phyloP scores from a whole-genome alignment of 2,113 vertebrate species.

The Malurus cyaneus region DNA sequence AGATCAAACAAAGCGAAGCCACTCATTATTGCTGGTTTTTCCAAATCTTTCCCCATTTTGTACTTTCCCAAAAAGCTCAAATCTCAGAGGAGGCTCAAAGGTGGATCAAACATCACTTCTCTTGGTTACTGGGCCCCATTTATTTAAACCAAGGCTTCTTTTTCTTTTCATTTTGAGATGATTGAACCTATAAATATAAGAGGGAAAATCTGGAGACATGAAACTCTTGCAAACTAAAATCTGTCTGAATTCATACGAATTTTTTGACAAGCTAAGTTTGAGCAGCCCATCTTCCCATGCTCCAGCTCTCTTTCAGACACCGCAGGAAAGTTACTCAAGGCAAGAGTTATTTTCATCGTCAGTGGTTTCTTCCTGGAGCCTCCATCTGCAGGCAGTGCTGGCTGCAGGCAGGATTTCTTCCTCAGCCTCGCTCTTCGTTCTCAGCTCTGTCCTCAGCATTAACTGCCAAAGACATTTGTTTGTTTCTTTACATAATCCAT shows the following conservation, averaged over 20 bases:
- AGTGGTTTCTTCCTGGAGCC: background rate
- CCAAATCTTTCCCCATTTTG: background rate
- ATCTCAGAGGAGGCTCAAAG: background rate
- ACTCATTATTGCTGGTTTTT: background rate
- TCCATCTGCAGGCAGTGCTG: background rate
- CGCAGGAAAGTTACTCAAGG: background rate
- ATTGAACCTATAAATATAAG: background rate
- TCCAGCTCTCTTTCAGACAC: background rate
- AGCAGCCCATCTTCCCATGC: background rate
- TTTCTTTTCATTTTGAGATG: background rate
- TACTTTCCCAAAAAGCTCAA: background rate
- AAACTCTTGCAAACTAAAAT: background rate
- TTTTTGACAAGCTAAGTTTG: background rate
- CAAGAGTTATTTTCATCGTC: background rate
- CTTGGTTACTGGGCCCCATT: background rate
- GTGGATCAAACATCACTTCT: background rate
- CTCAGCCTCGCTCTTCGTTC: background rate
- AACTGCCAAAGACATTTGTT: background rate
- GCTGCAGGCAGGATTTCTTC: background rate
- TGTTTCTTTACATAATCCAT: background rate
- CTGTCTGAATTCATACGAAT: background rate
- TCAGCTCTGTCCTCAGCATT: background rate
- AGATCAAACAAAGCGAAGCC: background rate
- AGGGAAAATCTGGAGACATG: background rate
- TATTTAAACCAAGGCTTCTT: background rate